phyloP scores from a whole-genome alignment of 1,140 invertebrate genomes.

The Habropoda laboriosa region DNA sequence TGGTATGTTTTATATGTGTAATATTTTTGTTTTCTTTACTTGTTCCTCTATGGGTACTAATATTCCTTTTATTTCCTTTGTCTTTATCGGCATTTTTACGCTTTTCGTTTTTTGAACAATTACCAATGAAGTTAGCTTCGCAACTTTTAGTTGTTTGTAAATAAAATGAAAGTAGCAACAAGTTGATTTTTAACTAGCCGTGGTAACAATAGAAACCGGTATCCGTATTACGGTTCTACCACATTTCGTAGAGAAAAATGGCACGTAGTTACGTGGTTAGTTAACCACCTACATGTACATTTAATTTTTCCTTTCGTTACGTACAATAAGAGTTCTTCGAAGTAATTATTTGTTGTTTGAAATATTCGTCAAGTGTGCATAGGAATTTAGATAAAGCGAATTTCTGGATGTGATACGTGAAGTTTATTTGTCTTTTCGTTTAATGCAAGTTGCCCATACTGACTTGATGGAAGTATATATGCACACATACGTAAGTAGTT shows the following conservation, averaged over 20 bases:
- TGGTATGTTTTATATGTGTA: no score
- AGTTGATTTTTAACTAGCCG: neutral
- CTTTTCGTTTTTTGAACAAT: conserved; percentile 1
- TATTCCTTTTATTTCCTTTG: conserved; percentile 68
- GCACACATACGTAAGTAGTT: neutral
- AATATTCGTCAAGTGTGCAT: no score
- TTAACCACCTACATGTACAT: neutral
- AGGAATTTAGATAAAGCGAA: neutral
- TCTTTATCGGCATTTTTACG: conserved; percentile 70
- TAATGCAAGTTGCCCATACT: conserved; percentile 1
- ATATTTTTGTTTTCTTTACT: conserved; percentile 61
- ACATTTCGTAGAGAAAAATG: neutral
- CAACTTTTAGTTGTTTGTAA: conserved; percentile 48
- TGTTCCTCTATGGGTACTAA: conserved; percentile 66
- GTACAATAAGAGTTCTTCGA: no score
- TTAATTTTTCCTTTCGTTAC: neutral
- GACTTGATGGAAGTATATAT: neutral
- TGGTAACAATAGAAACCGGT: neutral
- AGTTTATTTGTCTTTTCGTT: neutral
- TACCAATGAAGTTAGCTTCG: neutral
- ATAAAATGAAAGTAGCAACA: conserved; percentile 54
- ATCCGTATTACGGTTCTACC: neutral
- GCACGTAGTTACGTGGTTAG: no score
- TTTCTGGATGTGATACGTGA: neutral
- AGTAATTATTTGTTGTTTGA: neutral